A percentile compares a stretch with the other conserved stretches of the same genome.
Evolutionary conservation across 2,113 vertebrate genomes (phyloP).

Genomic region (Lontra canadensis): DNA sequence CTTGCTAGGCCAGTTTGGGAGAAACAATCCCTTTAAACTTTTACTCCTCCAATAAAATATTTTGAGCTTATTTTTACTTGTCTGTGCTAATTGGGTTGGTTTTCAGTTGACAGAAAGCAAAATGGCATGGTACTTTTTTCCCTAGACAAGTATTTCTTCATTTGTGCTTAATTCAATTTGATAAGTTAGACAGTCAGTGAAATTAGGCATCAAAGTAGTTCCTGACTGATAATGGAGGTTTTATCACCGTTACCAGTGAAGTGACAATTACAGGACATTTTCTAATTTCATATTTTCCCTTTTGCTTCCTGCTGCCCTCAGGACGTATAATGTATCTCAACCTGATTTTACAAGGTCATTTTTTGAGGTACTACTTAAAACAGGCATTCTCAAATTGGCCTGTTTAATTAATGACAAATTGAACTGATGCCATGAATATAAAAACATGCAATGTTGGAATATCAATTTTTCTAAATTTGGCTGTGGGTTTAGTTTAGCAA

Average conservation of each 20-base stretch:
- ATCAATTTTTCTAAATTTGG: neutral
- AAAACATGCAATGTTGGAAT: neutral
- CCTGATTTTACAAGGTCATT: slow-evolving; percentile 18
- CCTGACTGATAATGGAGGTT: neutral
- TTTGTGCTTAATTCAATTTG: neutral
- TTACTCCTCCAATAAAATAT: neutral
- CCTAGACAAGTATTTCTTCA: neutral
- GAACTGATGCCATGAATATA: neutral
- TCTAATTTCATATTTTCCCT: neutral
- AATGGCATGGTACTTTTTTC: neutral
- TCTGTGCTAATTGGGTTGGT: neutral
- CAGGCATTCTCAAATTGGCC: neutral
- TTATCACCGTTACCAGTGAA: neutral
- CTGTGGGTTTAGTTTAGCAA: neutral
- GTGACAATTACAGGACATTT: neutral
- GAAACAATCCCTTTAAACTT: neutral
- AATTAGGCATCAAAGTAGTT: neutral
- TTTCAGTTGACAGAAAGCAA: neutral
- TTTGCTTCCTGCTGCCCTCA: neutral
- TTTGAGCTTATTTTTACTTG: neutral
- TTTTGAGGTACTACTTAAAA: slow-evolving; percentile 29
- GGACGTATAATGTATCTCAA: neutral
- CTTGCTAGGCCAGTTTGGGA: neutral
- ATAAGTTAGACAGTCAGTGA: neutral
- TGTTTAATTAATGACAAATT: slow-evolving; percentile 15